Evolutionary conservation across 2,888 invertebrate species (phyloP).

Genomic region (Perizoma flavofasciatum): DNA sequence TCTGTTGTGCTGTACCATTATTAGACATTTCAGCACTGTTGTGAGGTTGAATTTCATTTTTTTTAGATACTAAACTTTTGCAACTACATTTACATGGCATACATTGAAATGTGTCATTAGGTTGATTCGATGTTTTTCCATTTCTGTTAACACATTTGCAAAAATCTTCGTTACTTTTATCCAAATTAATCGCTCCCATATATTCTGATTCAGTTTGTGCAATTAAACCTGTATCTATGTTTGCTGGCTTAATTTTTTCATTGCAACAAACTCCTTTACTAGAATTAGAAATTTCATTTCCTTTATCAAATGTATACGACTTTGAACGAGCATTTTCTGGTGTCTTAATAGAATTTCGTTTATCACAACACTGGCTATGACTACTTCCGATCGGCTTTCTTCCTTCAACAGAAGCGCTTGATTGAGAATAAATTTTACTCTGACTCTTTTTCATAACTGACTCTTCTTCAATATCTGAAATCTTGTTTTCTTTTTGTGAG

Average conservation of each 20-base stretch:
- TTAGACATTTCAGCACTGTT: not conserved
- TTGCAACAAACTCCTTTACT: conserved; percentile 7
- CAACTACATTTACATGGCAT: conserved; percentile 45
- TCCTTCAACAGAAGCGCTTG: conserved; percentile 2
- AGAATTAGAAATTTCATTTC: conserved; percentile 3
- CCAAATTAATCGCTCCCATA: conserved; percentile 64
- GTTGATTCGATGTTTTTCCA: conserved; percentile 15
- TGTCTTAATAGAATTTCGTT: conserved; percentile 3
- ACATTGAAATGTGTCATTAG: conserved; percentile 40
- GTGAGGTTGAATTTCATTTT: conserved; percentile 1
- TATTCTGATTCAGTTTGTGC: conserved; percentile 61
- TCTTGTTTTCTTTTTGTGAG: conserved; percentile 3
- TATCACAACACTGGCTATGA: conserved; percentile 1
- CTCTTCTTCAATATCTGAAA: conserved; percentile 5
- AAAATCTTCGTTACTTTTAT: conserved; percentile 60
- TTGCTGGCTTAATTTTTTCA: conserved; percentile 3
- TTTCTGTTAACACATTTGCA: conserved; percentile 46
- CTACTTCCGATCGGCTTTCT: not conserved
- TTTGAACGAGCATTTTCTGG: conserved; percentile 2
- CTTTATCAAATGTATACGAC: conserved; percentile 8
- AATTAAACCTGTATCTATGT: not conserved
- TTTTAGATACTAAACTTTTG: conserved; percentile 30
- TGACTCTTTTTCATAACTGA: not conserved
- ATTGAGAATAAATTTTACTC: conserved; percentile 1
- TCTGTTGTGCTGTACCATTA: conserved; percentile 1